Conservation (phyloP, 92 coral and sea anemone species). For the Parazoanthus darwini region DNA sequence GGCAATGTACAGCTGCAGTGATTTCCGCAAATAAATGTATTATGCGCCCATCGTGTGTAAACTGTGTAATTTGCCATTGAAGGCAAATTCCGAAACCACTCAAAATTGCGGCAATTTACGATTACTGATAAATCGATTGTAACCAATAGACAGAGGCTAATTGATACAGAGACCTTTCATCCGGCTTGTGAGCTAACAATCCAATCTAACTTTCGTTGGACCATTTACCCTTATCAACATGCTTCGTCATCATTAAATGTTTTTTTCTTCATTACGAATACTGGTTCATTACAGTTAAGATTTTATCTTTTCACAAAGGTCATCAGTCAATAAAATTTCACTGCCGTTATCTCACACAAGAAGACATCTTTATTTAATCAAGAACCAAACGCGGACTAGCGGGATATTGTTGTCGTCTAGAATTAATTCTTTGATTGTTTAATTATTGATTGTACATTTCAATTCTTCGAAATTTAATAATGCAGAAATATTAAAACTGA, state of each 20-base stretch:
- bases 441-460: constrained; percentile 40
- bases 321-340: not conserved
- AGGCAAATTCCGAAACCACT: constrained; percentile 74
- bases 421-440: constrained; percentile 26
- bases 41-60: constrained; percentile 48
- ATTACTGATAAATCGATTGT: constrained; percentile 55
- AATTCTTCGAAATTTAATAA: constrained; percentile 35
- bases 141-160: constrained; percentile 31
- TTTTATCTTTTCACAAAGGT: constrained; percentile 14
- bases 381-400: constrained; percentile 18
- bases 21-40: constrained; percentile 59
- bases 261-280: not conserved
- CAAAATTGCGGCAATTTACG: constrained; percentile 56
- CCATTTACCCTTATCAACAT: constrained; percentile 43
- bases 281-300: not conserved
- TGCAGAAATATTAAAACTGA: constrained; percentile 16
- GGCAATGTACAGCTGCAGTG: constrained; percentile 45
- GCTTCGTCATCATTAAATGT: not conserved
- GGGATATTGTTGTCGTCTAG: constrained; percentile 16
- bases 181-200: constrained; percentile 61
- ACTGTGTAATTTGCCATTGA: constrained; percentile 72
- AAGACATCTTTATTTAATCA: constrained; percentile 9
- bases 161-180: constrained; percentile 24
- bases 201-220: constrained; percentile 21
- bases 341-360: constrained; percentile 13